These are phyloP conservation scores for Aptenodytes forsteri DNA, from an alignment of 2,113 vertebrate species.

Conservation along the genomic window DNA sequence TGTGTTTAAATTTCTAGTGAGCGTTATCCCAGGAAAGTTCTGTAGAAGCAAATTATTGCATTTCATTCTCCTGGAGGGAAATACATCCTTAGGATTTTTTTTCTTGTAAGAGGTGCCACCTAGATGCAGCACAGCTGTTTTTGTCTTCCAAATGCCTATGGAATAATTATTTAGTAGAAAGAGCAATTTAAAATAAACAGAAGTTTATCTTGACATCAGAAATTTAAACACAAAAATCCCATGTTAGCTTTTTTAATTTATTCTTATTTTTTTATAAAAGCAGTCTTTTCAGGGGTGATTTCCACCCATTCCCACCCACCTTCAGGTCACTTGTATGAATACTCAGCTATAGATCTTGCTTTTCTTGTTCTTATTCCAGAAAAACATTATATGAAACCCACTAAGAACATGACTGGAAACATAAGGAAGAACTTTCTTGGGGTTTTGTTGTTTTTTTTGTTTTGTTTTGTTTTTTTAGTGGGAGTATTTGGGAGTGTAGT, in stretches of 20 bases:
- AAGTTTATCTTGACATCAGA: background rate
- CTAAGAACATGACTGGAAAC: background rate
- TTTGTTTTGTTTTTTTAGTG: background rate
- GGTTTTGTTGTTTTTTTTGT: rapidly evolving
- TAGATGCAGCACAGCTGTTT: background rate
- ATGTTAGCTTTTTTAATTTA: background rate
- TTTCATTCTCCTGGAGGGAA: background rate
- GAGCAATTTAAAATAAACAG: background rate
- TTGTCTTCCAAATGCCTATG: background rate
- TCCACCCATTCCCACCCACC: background rate
- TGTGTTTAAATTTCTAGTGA: background rate
- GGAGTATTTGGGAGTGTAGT: background rate
- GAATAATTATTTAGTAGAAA: background rate
- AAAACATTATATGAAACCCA: background rate
- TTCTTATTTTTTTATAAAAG: background rate
- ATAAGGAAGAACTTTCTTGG: background rate
- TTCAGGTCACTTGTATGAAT: background rate
- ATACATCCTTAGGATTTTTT: background rate
- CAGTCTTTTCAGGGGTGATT: background rate
- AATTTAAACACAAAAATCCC: background rate
- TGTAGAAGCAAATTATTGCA: background rate
- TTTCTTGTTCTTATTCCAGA: background rate
- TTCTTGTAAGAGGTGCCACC: background rate
- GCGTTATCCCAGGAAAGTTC: background rate
- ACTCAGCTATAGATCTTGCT: background rate